A percentile compares a stretch with the other conserved stretches of the same genome.
These are phyloP conservation scores for Benthosema pterotum DNA, from an alignment of 2,797 vertebrate species.

Conservation along the genomic window DNA sequence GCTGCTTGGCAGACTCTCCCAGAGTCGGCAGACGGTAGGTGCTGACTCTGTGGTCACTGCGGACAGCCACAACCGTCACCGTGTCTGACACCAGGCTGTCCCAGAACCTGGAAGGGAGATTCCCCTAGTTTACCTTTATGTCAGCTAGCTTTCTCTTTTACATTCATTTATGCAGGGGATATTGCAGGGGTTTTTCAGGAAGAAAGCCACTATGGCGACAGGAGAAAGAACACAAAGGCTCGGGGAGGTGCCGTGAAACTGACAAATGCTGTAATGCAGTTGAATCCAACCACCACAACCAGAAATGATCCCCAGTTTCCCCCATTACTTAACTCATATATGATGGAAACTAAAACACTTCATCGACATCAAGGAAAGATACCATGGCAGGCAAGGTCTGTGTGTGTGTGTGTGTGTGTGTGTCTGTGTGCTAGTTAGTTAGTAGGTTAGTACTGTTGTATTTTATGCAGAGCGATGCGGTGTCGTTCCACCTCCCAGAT, in stretches of 20 bases:
- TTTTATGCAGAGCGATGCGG: constrained; percentile 80
- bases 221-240: too few species aligned
- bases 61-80: constrained; percentile 83
- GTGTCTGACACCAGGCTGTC: constrained; percentile 74
- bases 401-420: neutral
- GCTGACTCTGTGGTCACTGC: constrained; percentile 81
- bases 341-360: too few species aligned
- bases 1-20: constrained; percentile 53
- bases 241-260: too few species aligned
- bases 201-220: too few species aligned
- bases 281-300: too few species aligned
- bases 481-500: constrained; percentile 87
- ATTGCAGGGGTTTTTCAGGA: too few species aligned
- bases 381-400: neutral
- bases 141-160: too few species aligned
- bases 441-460: constrained; percentile 78
- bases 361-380: neutral
- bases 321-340: too few species aligned
- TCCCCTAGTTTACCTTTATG: too few species aligned
- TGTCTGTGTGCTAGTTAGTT: neutral
- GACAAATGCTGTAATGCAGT: too few species aligned
- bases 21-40: constrained; percentile 81
- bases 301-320: too few species aligned
- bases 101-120: constrained; percentile 79
- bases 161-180: too few species aligned